Evolutionary conservation across 1,140 invertebrate species (phyloP).

Genomic region (Acromyrmex echinatior): DNA sequence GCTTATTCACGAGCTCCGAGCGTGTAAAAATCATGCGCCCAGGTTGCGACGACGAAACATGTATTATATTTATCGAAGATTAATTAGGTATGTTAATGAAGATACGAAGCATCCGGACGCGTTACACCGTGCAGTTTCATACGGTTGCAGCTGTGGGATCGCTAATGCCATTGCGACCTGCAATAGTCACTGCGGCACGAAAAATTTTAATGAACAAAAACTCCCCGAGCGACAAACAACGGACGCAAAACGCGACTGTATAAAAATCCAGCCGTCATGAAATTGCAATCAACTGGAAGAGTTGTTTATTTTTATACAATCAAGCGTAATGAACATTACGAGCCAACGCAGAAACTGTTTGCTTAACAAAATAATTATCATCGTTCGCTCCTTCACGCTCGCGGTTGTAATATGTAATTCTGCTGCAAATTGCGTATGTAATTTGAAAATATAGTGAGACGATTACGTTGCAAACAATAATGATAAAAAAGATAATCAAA

Average conservation of each 20-base stretch:
- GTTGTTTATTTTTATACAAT: constrained; percentile 55
- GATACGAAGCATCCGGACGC: constrained; percentile 25
- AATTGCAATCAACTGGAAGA: constrained; percentile 60
- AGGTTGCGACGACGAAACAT: constrained; percentile 4
- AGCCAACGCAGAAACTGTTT: constrained; percentile 28
- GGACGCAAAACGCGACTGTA: constrained; percentile 44
- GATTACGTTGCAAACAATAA: constrained; percentile 1
- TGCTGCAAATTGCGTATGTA: constrained; percentile 31
- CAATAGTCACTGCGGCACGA: constrained; percentile 29
- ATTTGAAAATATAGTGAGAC: constrained; percentile 22
- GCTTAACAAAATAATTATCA: constrained; percentile 43
- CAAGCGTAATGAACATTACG: constrained; percentile 56
- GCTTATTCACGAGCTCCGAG: constrained; percentile 37
- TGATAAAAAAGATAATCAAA: neutral
- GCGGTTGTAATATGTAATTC: constrained; percentile 32
- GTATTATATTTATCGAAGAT: constrained; percentile 62
- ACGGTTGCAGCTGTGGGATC: constrained; percentile 37
- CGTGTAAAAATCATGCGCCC: constrained; percentile 56
- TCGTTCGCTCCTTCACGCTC: constrained; percentile 7
- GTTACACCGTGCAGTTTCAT: constrained; percentile 38
- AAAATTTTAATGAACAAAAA: constrained; percentile 65
- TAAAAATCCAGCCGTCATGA: constrained; percentile 58
- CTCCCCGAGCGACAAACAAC: constrained; percentile 51
- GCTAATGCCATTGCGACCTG: constrained; percentile 49
- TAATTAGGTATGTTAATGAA: constrained; percentile 68